Conservation (phyloP, 2,888 invertebrate species). For the Oxyteleia sp. region DNA sequence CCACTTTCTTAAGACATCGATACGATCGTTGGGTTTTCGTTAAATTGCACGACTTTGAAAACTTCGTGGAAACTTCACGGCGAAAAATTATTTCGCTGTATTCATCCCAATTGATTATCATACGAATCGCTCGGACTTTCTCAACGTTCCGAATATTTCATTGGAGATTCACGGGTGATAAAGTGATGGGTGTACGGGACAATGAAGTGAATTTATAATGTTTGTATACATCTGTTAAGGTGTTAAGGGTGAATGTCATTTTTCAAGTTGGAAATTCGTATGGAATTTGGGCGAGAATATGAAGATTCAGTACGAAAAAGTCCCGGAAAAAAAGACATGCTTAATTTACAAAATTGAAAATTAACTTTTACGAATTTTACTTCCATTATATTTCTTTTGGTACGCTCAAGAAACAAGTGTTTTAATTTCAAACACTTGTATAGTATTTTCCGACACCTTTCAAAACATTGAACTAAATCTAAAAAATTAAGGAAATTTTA, state of each 20-base stretch:
- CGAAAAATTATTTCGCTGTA: conserved; percentile 44
- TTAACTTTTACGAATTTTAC: too few species aligned
- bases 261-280: too few species aligned
- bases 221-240: conserved; percentile 17
- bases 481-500: too few species aligned
- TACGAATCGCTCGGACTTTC: conserved; percentile 31
- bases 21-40: conserved; percentile 66
- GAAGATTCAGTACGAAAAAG: too few species aligned
- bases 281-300: too few species aligned
- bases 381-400: too few species aligned
- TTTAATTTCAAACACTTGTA: too few species aligned
- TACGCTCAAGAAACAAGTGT: too few species aligned
- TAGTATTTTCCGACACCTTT: too few species aligned
- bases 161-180: conserved; percentile 17
- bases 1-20: conserved; percentile 59
- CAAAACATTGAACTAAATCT: too few species aligned
- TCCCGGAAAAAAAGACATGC: too few species aligned
- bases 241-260: not conserved
- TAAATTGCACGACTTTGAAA: conserved; percentile 63
- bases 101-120: conserved; percentile 55
- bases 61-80: conserved; percentile 39
- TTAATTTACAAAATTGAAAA: too few species aligned
- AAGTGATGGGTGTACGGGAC: conserved; percentile 32
- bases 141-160: conserved; percentile 30
- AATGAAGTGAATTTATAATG: conserved; percentile 34